Evolutionary conservation across 2,797 vertebrate genomes (phyloP).

Genomic region (Tiaroga cobitis): DNA sequence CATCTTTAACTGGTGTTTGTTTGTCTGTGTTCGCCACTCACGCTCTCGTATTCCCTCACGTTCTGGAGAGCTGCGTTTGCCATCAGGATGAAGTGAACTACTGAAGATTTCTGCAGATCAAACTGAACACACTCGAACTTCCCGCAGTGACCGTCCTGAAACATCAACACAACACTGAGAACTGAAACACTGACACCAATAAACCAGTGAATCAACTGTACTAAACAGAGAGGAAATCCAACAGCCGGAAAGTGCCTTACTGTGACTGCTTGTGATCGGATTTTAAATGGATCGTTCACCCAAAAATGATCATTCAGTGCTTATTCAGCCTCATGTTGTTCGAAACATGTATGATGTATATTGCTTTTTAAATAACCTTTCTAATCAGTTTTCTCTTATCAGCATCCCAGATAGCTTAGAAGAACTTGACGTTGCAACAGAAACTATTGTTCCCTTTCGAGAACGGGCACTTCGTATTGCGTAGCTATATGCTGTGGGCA

Average conservation of each 20-base stretch:
- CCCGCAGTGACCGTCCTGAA: slow-evolving; percentile 13
- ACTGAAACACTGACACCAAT: background rate
- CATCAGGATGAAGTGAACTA: background rate
- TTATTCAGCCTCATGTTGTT: background rate
- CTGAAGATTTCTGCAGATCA: background rate
- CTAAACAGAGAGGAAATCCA: background rate
- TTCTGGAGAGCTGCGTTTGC: background rate
- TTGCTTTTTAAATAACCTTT: too few species aligned
- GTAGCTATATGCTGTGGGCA: too few species aligned
- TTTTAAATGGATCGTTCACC: background rate
- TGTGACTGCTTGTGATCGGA: background rate
- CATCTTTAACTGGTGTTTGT: background rate
- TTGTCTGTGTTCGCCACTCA: background rate
- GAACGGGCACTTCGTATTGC: too few species aligned
- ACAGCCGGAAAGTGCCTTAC: background rate
- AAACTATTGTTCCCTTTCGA: too few species aligned
- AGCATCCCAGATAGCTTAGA: too few species aligned
- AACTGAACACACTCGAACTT: slow-evolving; percentile 8
- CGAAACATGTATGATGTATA: background rate
- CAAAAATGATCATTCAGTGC: background rate
- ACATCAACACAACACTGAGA: background rate
- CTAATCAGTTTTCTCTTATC: too few species aligned
- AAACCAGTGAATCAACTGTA: background rate
- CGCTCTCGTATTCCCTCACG: background rate
- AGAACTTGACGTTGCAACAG: too few species aligned